Conservation (phyloP, 2,113 vertebrate species). For the Connochaetes taurinus region DNA sequence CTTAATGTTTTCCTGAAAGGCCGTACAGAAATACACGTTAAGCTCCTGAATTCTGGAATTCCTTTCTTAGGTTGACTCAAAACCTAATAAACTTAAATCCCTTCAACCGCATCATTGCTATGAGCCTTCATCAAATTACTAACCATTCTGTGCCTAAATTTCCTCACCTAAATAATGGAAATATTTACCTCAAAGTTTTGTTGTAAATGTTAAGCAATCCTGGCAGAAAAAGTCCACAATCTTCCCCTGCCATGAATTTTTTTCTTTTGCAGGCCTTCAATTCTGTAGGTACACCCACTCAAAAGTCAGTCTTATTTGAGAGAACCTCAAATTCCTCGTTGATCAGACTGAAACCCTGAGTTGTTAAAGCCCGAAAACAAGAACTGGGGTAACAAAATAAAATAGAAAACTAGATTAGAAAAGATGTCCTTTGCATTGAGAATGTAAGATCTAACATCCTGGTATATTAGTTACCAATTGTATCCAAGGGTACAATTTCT, state of each 20-base stretch:
- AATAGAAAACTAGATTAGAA: not conserved
- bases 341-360: not conserved
- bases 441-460: not conserved
- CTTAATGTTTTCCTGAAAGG: not conserved
- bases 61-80: not conserved
- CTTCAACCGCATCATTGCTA: not conserved
- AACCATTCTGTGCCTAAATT: not conserved
- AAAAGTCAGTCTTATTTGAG: not conserved
- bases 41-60: not conserved
- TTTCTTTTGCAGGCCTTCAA: not conserved
- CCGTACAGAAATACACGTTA: not conserved
- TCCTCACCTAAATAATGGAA: not conserved
- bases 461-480: too few relatives aligned
- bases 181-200: not conserved
- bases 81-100: not conserved
- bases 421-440: not conserved
- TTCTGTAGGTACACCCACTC: not conserved
- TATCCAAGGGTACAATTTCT: conserved; percentile 24
- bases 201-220: not conserved
- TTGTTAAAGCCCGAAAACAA: not conserved
- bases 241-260: not conserved
- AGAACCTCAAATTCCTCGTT: not conserved
- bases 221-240: not conserved
- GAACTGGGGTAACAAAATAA: not conserved
- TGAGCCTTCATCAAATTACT: not conserved